Evolutionary conservation across 2,113 vertebrate genomes (phyloP), one percentile per base, ranked within the genome.

Genomic region (Dipodomys stephensi): DNA sequence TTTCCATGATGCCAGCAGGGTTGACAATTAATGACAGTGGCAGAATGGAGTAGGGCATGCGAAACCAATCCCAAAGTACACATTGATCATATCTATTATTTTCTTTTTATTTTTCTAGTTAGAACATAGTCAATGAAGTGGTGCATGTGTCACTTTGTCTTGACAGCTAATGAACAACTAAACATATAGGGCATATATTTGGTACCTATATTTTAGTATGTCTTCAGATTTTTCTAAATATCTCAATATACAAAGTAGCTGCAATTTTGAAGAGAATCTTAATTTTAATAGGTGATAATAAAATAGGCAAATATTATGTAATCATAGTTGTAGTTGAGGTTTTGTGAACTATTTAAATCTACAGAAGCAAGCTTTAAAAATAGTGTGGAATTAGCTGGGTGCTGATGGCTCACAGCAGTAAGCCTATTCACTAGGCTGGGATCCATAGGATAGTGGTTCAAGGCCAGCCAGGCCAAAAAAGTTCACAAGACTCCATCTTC

Each of bases 291-390:
- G 5, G 12, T 23, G n/a, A 83, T 60, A 79, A 16, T 77, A 91
- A 91, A 86, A 79, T 32, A 81, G 49, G 8, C 64, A 85, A 71
- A 57, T 60, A 72, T 88, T 77, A 94, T 87, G 74, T 30, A 94
- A 82, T 57, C 65, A 39, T 85, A 71, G 1, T 90, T 95, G 6
- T 10, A 68, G 18, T 94, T 92, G 82, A 65, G 95, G 60, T 80
- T 89, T 94, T 94, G 27, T 83, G 68, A 67, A 90, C 73, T 91
- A 87, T n/a, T 93, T 92, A 93, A 94, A 90, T 85, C 80, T 85
- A 77, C 53, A 44, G 53, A 91, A 92, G 46, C 18, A 76, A 87
- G 76, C 64, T 78, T 27, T 76, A 27, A 65, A 53, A 53, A 53
- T 53, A 11, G 49, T 53, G 53, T 57, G 18, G 53, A 57, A 4